Percentiles rank a stretch among this genome's conserved stretches.
Evolutionary conservation across 2,113 vertebrate genomes (phyloP).

Genomic region (Delphinapterus leucas): DNA sequence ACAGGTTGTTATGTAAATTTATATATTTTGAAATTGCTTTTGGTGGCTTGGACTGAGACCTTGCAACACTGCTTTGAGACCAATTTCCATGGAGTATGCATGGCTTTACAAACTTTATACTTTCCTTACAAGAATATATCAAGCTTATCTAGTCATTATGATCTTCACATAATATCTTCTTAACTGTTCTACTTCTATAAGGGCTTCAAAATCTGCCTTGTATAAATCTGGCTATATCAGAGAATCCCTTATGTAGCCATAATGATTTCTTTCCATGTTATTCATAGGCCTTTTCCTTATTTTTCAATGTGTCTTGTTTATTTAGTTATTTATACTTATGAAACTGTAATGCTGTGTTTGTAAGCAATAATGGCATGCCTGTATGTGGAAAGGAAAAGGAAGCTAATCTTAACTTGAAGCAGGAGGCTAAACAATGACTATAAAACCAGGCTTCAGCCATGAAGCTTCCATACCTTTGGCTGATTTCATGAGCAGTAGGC

Average conservation of each 20-base stretch:
- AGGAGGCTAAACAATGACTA: slow-evolving; percentile 73
- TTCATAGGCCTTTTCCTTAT: not conserved
- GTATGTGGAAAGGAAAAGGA: slow-evolving; percentile 35
- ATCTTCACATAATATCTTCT: not conserved
- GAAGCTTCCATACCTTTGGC: not conserved
- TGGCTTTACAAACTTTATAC: not conserved
- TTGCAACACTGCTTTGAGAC: not conserved
- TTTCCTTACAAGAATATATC: not conserved
- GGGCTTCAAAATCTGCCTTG: not conserved
- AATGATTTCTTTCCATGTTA: not conserved
- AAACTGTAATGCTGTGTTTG: slow-evolving; percentile 56
- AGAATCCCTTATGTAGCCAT: not conserved
- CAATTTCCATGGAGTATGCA: fast-evolving
- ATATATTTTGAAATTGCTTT: not conserved
- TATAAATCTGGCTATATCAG: not conserved
- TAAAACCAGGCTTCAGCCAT: not conserved
- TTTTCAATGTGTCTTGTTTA: not conserved
- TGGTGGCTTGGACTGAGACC: not conserved
- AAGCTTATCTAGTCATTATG: not conserved
- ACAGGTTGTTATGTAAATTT: not conserved
- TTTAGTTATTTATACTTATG: not conserved
- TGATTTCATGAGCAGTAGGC: slow-evolving; percentile 55
- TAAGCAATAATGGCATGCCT: not conserved
- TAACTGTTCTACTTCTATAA: not conserved
- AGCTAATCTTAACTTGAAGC: slow-evolving; percentile 40